Evolutionary conservation across 2,888 invertebrate species (phyloP), one percentile per base, ranked within the genome.

Genomic region (Ametastegia equiseti): DNA sequence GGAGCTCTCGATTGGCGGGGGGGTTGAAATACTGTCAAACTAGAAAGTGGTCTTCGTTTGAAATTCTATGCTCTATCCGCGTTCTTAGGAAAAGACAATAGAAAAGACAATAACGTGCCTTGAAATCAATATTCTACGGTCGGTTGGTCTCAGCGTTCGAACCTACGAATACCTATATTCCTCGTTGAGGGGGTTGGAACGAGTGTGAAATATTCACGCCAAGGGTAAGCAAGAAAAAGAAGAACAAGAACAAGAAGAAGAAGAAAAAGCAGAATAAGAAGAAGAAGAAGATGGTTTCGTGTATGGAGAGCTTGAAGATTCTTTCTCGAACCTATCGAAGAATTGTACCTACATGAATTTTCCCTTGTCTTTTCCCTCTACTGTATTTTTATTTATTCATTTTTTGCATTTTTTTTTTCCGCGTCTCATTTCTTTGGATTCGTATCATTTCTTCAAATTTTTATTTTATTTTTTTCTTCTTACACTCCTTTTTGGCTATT

Each of bases 121-220:
- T 30, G 45, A 30, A 71, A 71, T 71, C 71, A 71, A 71, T 71
- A 71, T 71, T 71, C 71, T 27, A 71, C 71, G 71, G 71, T 71
- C 47, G 71, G 71, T 71, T 71, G 71, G 45, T n/a, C 71, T 71
- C 15, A 45, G 47, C 71, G 45, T 71, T n/a, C 47, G 71, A 71
- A 71, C 71, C 45, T 71, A 27, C 27, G 30, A 30, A 27, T 15
- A 71, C 15, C 15, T 42, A 75, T 65, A 65, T 65, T 19, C 5
- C 23, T 67, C 23, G 7, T 23, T 1, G 54, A 9, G 0, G 7
- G 36, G 45, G n/a, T 65, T 1, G 75, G 54, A 36, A 54, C 54
- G 50, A 36, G 75, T 54, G 54, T 75, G 75, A 75, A 75, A 75
- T 75, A 75, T 75, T 75, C 75, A 75, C 75, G 75, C 54, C 15